phyloP scores from a whole-genome alignment of 2,888 invertebrate species.

The Hipparchia semele region DNA sequence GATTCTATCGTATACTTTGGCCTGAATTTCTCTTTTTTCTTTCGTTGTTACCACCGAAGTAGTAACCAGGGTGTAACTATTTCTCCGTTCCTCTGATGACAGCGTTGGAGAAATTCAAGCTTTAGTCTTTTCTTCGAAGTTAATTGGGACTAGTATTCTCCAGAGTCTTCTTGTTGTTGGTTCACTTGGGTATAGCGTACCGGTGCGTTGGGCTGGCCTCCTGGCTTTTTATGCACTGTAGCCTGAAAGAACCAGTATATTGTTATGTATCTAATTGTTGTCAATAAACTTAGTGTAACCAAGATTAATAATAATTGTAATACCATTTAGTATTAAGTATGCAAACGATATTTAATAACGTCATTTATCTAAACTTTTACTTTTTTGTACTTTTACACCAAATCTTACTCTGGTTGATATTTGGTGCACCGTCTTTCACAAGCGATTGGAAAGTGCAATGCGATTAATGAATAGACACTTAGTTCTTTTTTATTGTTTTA shows the following conservation, averaged over 20 bases:
- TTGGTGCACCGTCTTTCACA: not conserved
- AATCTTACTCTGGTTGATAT: not conserved
- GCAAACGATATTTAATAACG: not conserved
- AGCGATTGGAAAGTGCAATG: not conserved
- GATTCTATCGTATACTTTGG: conserved; percentile 22
- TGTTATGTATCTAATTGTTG: not conserved
- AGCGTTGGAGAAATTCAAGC: not conserved
- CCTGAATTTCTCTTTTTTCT: not conserved
- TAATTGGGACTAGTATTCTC: conserved; percentile 65
- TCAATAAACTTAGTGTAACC: not conserved
- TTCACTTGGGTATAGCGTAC: conserved; percentile 64
- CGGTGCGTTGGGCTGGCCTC: conserved; percentile 55
- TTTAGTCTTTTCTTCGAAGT: conserved; percentile 13
- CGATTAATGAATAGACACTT: not conserved
- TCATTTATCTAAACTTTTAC: not conserved
- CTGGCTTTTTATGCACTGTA: conserved; percentile 71
- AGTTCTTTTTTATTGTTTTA: not conserved
- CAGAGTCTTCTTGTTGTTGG: conserved; percentile 63
- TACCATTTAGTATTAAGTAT: not conserved
- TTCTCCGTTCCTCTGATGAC: not conserved
- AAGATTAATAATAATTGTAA: not conserved
- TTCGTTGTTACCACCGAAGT: too few relatives aligned
- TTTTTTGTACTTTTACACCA: not conserved
- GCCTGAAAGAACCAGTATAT: conserved; percentile 57
- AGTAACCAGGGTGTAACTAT: not conserved